phyloP scores from a whole-genome alignment of 2,113 vertebrate genomes.

The Paraplagusia blochii region DNA sequence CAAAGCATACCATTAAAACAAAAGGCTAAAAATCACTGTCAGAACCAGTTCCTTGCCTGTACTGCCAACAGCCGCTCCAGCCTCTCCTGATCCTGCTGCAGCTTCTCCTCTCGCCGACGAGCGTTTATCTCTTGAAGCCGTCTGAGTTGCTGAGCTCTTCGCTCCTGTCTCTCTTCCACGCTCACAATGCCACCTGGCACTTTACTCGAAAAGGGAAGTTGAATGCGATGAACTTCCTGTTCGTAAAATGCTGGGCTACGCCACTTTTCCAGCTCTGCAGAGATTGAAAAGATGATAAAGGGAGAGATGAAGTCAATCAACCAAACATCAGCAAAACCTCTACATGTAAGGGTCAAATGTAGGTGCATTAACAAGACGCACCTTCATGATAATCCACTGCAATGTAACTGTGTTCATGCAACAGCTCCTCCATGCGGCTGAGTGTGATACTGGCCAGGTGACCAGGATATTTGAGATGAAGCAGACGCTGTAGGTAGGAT shows the following conservation, averaged over 20 bases:
- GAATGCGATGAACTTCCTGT: slow-evolving; percentile 90
- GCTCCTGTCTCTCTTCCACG: slow-evolving; percentile 89
- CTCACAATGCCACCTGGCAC: slow-evolving; percentile 82
- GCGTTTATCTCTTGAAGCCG: slow-evolving; percentile 92
- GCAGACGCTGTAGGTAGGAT: slow-evolving; percentile 90
- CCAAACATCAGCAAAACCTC: too few relatives aligned
- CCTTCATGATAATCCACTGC: slow-evolving; percentile 89
- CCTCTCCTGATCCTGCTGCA: slow-evolving; percentile 91
- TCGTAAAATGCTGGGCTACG: slow-evolving; percentile 90
- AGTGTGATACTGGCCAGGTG: slow-evolving; percentile 88
- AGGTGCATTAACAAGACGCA: slow-evolving; percentile 36
- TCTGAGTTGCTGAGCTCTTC: slow-evolving; percentile 88
- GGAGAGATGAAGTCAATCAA: not conserved
- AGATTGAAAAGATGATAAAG: not conserved
- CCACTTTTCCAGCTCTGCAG: slow-evolving; percentile 90
- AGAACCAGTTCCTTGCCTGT: slow-evolving; percentile 75
- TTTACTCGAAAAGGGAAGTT: slow-evolving; percentile 91
- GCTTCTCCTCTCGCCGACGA: slow-evolving; percentile 88
- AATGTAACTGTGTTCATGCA: slow-evolving; percentile 91
- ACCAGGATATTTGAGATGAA: slow-evolving; percentile 95
- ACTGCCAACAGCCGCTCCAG: slow-evolving; percentile 85
- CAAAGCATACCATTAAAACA: not conserved
- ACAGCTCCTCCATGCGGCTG: slow-evolving; percentile 94
- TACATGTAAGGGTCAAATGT: too few relatives aligned
- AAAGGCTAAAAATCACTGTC: not conserved